Conservation (phyloP, 2,797 vertebrate genomes). For the Tangara arthus region DNA sequence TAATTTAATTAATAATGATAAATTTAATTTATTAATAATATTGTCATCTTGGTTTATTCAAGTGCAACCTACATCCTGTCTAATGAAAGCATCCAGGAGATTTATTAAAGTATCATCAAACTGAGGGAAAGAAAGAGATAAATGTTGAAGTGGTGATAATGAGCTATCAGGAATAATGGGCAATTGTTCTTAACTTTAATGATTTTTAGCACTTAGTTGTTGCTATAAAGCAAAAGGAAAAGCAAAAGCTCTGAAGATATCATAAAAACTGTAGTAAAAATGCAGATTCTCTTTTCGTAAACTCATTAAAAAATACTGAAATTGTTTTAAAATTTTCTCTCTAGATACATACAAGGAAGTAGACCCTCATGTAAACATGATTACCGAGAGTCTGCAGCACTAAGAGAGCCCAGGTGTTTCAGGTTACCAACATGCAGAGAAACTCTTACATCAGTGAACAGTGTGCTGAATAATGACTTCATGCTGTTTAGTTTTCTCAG, state of each 20-base stretch:
- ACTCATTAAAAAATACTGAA: background rate
- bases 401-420: background rate
- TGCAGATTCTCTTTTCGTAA: background rate
- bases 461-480: background rate
- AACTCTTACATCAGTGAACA: background rate
- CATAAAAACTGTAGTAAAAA: constrained; percentile 22
- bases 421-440: background rate
- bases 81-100: constrained; percentile 10
- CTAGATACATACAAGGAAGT: background rate
- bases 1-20: background rate
- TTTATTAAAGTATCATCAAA: background rate
- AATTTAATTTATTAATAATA: background rate
- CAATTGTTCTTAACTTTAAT: constrained; percentile 39
- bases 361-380: constrained; percentile 15
- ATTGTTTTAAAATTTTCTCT: background rate
- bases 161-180: background rate
- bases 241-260: background rate
- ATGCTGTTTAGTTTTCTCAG: background rate
- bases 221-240: constrained; percentile 5
- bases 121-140: background rate
- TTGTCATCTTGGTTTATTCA: background rate
- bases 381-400: background rate
- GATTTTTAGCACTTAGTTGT: background rate
- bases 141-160: constrained; percentile 19
- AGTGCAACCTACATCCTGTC: background rate